These are phyloP conservation scores for Echinometra lucunter DNA, from an alignment of 53 echinoderm and acorn worm species.

Conservation along the genomic window DNA sequence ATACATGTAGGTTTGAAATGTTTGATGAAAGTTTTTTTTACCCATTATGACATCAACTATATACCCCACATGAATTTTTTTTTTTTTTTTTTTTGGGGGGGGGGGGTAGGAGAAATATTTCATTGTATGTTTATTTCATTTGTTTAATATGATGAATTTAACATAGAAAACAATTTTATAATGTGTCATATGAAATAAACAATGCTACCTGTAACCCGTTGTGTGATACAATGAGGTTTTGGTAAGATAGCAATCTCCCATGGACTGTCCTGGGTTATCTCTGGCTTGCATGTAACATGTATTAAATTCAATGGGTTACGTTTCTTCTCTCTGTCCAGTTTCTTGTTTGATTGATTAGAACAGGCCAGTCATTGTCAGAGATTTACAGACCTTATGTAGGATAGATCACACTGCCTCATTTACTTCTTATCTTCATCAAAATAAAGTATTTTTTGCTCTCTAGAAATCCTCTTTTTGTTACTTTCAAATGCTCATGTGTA, in stretches of 20 bases:
- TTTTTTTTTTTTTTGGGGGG: too few relatives aligned
- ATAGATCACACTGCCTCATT: not conserved
- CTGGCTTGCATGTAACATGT: not conserved
- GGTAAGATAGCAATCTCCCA: not conserved
- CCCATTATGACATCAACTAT: too few relatives aligned
- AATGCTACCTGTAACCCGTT: not conserved
- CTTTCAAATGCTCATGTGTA: not conserved
- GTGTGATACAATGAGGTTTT: not conserved
- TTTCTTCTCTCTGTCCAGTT: not conserved
- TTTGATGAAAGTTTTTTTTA: too few relatives aligned
- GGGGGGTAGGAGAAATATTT: too few relatives aligned
- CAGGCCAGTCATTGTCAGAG: conserved; percentile 50
- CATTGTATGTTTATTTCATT: too few relatives aligned
- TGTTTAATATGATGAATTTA: too few relatives aligned
- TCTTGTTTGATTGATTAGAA: conserved; percentile 46
- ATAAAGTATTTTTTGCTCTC: not conserved
- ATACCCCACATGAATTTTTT: too few relatives aligned
- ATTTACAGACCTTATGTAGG: conserved; percentile 39
- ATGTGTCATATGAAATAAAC: not conserved
- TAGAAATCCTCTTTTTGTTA: not conserved
- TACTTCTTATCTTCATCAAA: not conserved
- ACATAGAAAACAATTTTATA: not conserved
- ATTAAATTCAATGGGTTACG: not conserved
- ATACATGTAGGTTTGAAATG: too few relatives aligned
- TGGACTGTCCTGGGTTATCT: not conserved